A percentile compares a stretch with the other conserved stretches of the same genome.
Conservation (phyloP, 2,113 vertebrate species). For the Gymnarchus niloticus region DNA sequence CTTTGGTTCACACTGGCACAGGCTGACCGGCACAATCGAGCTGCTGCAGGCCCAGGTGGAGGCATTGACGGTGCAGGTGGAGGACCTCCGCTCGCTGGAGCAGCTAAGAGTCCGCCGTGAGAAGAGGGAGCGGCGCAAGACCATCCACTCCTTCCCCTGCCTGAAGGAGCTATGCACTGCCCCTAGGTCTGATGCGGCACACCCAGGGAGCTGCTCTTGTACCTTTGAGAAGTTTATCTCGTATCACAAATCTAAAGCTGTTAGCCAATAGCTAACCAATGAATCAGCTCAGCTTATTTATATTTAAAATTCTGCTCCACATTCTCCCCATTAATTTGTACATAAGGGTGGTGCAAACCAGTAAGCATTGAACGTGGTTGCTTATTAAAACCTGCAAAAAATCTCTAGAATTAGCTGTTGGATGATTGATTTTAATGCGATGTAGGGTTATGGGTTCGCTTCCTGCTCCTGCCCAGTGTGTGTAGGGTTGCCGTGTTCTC, state of each 20-base stretch:
- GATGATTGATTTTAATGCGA: neutral
- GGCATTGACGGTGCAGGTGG: constrained; percentile 79
- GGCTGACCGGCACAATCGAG: constrained; percentile 84
- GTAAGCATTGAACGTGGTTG: neutral
- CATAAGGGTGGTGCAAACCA: neutral
- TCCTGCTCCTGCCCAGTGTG: no score
- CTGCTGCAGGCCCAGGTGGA: constrained; percentile 89
- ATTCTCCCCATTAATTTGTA: neutral
- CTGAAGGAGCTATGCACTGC: constrained; percentile 87
- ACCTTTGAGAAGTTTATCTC: neutral
- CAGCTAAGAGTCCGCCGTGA: constrained; percentile 80
- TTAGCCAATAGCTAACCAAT: no score
- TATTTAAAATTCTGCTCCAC: no score
- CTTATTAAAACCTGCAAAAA: neutral
- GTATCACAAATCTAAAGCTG: neutral
- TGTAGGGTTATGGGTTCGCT: no score
- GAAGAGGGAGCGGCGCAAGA: constrained; percentile 84
- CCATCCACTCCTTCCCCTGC: constrained; percentile 92
- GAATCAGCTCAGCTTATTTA: no score
- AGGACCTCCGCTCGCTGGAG: constrained; percentile 81
- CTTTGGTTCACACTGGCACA: no score
- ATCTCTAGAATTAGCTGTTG: neutral
- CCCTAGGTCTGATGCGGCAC: constrained; percentile 60
- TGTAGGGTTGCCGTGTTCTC: no score
- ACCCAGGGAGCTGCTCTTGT: neutral